Base-by-base conservation (phyloP, 2,797 vertebrate species). In the Heteromormyrus szaboi region DNA sequence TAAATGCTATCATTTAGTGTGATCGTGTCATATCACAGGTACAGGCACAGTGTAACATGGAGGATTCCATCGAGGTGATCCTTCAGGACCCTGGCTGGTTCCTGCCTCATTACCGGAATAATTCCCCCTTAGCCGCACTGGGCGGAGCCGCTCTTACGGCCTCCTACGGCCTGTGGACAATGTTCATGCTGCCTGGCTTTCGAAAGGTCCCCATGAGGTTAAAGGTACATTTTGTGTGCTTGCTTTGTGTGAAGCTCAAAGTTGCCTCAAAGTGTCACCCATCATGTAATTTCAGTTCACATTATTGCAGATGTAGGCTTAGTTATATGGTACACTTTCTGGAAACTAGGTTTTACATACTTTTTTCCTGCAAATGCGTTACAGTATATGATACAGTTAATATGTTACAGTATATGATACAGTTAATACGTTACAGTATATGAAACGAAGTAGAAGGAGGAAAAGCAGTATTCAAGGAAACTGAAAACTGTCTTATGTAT, bases 11-110 rank as follows among this genome's bases (percentile, higher is more conserved):
- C 7, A 46, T 83, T 46, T 48, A 48, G 14, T 46, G 53, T 88
- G 53, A 29, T 84, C 1, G 17, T 33, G 2, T 85, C 22, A 37
- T 33, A 2, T 85, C 41, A 51, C 87, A 8, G 33, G 59, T 8
- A 11, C 54, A 33, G 76, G 89, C 19, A 84, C n/a, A 54, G 83
- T 90, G 59, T 53, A 51, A 2, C 76, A 96, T 96, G 96, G 96
- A 97, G 88, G 96, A 96, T 91, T 88, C 93, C 6, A 93, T 96
- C 48, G 96, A 97, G 1, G 76, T 95, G 54, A 93, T 95, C 88
- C 93, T 97, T 51, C 92, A 95, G 50, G 93, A 96, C 25, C 51
- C 88, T 53, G 85, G 62, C 22, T 85, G 56, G 22, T 62, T 91
- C 41, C 53, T 90, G 17, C 86, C 89, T 8, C 89, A 85, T 65